A percentile compares a stretch with the other conserved stretches of the same genome.
phyloP scores from a whole-genome alignment of 2,888 invertebrate genomes.

The Cabera pusaria region DNA sequence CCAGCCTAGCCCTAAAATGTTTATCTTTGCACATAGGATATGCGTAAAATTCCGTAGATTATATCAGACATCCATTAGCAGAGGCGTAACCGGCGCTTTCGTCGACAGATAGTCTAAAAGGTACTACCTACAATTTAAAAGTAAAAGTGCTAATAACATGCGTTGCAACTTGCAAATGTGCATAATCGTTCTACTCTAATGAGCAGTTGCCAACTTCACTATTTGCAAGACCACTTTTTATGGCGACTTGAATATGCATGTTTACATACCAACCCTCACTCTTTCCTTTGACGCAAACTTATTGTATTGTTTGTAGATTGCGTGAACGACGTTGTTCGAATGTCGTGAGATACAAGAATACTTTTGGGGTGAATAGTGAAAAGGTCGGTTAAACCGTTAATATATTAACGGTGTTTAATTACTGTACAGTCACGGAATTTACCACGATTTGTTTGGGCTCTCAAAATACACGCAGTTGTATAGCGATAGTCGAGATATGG shows the following conservation, averaged over 20 bases:
- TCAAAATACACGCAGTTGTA: neutral
- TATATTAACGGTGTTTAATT: neutral
- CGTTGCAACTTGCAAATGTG: constrained; percentile 28
- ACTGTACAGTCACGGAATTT: neutral
- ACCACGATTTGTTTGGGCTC: neutral
- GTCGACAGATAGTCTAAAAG: constrained; percentile 11
- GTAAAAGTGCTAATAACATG: constrained; percentile 38
- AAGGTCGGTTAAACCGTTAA: constrained; percentile 50
- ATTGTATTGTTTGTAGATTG: neutral
- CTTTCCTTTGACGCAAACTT: constrained; percentile 6
- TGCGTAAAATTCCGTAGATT: too few species aligned
- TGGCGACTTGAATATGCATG: constrained; percentile 33
- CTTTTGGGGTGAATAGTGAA: constrained; percentile 53
- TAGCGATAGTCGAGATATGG: too few species aligned
- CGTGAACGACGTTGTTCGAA: neutral
- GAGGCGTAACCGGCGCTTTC: too few species aligned
- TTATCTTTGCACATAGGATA: too few species aligned
- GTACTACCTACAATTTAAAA: constrained; percentile 31
- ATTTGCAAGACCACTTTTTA: constrained; percentile 14
- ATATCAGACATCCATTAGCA: too few species aligned
- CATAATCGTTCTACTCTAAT: constrained; percentile 40
- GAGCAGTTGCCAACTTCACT: constrained; percentile 26
- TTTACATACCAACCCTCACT: constrained; percentile 17
- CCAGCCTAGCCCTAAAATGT: too few species aligned
- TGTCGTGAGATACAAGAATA: constrained; percentile 14